Percentiles rank a stretch among this genome's conserved stretches.
Evolutionary conservation across 2,797 vertebrate species (phyloP).

Genomic region (Falco peregrinus): DNA sequence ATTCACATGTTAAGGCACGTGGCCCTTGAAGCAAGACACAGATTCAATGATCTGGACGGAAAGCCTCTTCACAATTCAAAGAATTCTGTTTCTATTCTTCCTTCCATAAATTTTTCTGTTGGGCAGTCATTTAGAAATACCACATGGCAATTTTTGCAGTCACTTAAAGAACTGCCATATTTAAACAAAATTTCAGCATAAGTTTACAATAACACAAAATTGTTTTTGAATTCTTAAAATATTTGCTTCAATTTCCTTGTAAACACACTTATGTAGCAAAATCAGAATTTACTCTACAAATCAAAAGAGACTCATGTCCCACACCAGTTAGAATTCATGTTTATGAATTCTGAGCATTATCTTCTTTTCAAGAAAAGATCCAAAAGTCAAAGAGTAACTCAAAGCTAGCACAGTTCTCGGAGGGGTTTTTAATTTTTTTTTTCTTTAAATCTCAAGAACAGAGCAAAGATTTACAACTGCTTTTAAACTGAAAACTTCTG

Average conservation of each 20-base stretch:
- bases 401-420: neutral
- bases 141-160: neutral
- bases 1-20: conserved; percentile 11
- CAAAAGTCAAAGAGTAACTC: neutral
- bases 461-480: neutral
- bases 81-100: neutral
- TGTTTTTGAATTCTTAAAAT: neutral
- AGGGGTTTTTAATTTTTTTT: neutral
- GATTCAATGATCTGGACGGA: conserved; percentile 1
- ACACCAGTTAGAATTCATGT: neutral
- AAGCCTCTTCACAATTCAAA: neutral
- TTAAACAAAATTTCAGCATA: neutral
- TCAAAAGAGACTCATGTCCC: neutral
- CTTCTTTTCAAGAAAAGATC: neutral
- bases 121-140: neutral
- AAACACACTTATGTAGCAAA: neutral
- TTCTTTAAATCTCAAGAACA: neutral
- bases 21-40: conserved; percentile 5
- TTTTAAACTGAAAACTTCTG: neutral
- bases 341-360: neutral
- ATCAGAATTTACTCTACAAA: neutral
- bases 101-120: neutral
- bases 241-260: neutral
- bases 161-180: neutral
- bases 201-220: neutral